Conservation (phyloP, 2,113 vertebrate species). For the Halichoerus grypus region DNA sequence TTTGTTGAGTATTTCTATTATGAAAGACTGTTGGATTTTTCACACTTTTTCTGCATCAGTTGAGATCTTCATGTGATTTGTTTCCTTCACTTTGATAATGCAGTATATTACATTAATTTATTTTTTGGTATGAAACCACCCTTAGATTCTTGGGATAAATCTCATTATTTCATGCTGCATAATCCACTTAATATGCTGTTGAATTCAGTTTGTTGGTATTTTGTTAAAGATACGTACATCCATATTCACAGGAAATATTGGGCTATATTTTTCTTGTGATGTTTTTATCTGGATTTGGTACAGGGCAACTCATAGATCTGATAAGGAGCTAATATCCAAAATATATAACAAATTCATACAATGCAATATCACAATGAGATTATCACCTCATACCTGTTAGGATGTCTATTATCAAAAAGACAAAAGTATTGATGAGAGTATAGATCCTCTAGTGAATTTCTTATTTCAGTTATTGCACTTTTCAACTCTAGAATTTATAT, state of each 20-base stretch:
- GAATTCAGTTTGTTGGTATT: conserved; percentile 2
- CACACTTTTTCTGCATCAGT: not conserved
- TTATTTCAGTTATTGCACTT: not conserved
- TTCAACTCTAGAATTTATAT: not conserved
- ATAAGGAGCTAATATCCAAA: not conserved
- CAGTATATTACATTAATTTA: not conserved
- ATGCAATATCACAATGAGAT: not conserved
- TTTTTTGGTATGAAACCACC: not conserved
- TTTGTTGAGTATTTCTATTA: not conserved
- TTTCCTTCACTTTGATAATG: conserved; percentile 21
- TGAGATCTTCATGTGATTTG: not conserved
- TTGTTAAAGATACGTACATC: not conserved
- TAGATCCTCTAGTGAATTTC: not conserved
- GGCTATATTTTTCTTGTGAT: not conserved
- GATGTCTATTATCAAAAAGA: not conserved
- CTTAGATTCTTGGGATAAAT: not conserved
- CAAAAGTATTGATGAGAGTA: not conserved
- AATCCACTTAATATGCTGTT: not conserved
- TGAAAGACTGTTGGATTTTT: not conserved
- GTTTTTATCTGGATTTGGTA: conserved; percentile 2
- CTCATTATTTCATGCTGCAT: not conserved
- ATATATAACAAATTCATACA: not conserved
- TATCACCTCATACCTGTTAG: not conserved
- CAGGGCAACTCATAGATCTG: not conserved
- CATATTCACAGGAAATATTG: not conserved